Evolutionary conservation across 1,140 invertebrate genomes (phyloP), one percentile per base, ranked within the genome.

Genomic region (Calliphora vicina): DNA sequence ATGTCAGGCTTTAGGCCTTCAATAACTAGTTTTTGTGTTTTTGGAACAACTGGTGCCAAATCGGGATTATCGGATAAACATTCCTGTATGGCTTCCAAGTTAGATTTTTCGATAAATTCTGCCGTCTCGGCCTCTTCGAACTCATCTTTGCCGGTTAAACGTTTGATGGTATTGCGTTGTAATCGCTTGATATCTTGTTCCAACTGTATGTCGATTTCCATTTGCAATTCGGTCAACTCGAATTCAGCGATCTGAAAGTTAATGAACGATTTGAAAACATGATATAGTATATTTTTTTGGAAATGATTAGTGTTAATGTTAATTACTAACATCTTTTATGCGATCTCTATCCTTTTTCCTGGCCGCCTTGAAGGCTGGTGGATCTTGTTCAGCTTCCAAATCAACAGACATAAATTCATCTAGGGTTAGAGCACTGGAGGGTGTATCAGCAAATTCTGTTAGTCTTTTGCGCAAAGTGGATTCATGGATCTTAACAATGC

Each of bases 351-450:
- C 96, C 87, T 97, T 97, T 89, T 95, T 95, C 73, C 97, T 93
- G 0, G 97, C 96, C 5, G 94, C 95, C 91, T 96, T 98, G 88
- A 98, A 99, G 0, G 97, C 96, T 0, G 97, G 97, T 29, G 98
- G 98, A 92, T 99, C 98, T 88, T 98, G 96, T 88, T 99, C 97
- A 86, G 98, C 97, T 89, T 99, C 98, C 80, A 99, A 92, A 91
- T 99, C 98, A 6, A 99, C 96, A 0, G 94, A 96, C 94, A 99
- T 97, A 89, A 99, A 99, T 92, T 99, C 98, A 84, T 99, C 97
- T 9, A 99, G 92, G 0, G 98, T 99, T 26, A 99, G 91, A 0
- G 93, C 93, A 88, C 96, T 96, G 1, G 97, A 97, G 0, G 98
- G 97, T 0, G 98, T 99, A 72, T 97, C 97, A 1, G 97, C 96